These are phyloP conservation scores for Oscheius onirici DNA, from an alignment of 2,888 invertebrate species.

Conservation along the genomic window DNA sequence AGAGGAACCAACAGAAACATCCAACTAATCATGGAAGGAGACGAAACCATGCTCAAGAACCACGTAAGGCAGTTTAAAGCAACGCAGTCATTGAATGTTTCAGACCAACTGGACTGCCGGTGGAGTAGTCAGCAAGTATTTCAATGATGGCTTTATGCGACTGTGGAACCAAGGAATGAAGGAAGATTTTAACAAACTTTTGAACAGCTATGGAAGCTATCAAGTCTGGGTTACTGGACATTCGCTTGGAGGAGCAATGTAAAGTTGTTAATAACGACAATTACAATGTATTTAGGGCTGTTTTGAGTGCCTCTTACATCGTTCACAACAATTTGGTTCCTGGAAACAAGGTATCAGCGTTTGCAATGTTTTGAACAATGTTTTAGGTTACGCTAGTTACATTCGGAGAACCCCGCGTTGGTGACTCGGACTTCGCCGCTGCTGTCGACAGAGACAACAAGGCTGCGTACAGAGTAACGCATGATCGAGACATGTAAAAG, in stretches of 20 bases:
- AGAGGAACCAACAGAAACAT: constrained; percentile 53
- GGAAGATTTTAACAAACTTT: constrained; percentile 46
- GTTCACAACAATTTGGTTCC: constrained; percentile 1
- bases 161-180: constrained; percentile 57
- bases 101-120: constrained; percentile 53
- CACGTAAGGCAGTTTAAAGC: constrained; percentile 33
- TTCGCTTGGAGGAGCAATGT: constrained; percentile 60
- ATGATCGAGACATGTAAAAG: constrained; percentile 54
- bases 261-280: no score
- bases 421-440: constrained; percentile 49
- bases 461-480: constrained; percentile 53
- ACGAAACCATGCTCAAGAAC: constrained; percentile 46
- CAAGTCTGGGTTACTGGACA: constrained; percentile 56
- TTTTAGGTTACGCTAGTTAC: constrained; percentile 53
- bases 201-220: constrained; percentile 50
- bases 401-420: constrained; percentile 61
- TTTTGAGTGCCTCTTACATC: constrained; percentile 48
- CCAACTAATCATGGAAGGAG: constrained; percentile 53
- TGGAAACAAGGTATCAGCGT: constrained; percentile 36
- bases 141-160: constrained; percentile 52
- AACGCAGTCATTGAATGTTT: background rate
- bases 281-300: no score
- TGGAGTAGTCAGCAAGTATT: constrained; percentile 55
- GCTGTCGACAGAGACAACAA: constrained; percentile 46
- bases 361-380: constrained; percentile 1